phyloP scores from a whole-genome alignment of 2,888 invertebrate species.

The Lithosia quadra region DNA sequence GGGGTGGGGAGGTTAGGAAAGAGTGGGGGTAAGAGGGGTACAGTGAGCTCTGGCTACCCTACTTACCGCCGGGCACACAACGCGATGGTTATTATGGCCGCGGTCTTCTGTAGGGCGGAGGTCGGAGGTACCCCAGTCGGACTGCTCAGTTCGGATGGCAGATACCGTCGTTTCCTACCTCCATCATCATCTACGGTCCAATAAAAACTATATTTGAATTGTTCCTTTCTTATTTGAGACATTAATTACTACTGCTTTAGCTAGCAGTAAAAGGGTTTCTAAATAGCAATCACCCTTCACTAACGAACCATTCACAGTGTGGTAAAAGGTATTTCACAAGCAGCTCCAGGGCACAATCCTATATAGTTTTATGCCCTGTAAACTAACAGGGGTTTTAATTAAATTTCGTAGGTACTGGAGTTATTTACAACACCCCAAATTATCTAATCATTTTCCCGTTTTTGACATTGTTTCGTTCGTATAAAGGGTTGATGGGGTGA shows the following conservation, averaged over 20 bases:
- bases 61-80: too few species aligned
- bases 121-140: too few species aligned
- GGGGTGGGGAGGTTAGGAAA: too few species aligned
- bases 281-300: constrained; percentile 42
- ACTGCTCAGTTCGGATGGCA: too few species aligned
- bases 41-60: too few species aligned
- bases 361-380: constrained; percentile 52
- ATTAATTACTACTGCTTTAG: background rate
- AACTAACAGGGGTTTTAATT: constrained; percentile 62
- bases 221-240: too few species aligned
- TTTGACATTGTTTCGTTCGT: constrained; percentile 43
- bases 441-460: constrained; percentile 50
- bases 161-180: too few species aligned
- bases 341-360: constrained; percentile 36
- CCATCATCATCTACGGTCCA: too few species aligned
- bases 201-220: too few species aligned
- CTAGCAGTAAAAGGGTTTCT: constrained; percentile 24
- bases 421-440: constrained; percentile 46
- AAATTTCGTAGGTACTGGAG: constrained; percentile 54
- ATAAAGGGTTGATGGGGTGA: constrained; percentile 20
- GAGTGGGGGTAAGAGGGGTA: too few species aligned
- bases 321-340: constrained; percentile 31
- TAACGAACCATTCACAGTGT: constrained; percentile 35
- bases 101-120: too few species aligned
- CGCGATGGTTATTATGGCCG: too few species aligned